Evolutionary conservation across 2,888 invertebrate species (phyloP), one percentile per base, ranked within the genome.

Genomic region (Cataglyphis cursor): DNA sequence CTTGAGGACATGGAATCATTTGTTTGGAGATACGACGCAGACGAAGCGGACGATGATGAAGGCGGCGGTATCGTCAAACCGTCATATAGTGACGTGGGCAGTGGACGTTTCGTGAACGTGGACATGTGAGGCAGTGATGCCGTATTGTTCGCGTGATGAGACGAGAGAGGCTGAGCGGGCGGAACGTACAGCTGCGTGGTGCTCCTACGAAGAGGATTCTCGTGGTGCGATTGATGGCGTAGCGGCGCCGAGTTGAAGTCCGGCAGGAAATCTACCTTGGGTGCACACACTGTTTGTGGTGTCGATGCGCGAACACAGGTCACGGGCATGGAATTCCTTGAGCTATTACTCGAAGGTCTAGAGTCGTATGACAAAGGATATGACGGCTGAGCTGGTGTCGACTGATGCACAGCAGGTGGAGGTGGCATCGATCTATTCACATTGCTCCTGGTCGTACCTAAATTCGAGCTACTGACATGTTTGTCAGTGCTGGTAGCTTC

Each of bases 241-340:
- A 93, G 80, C 0, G 94, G 93, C 1, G 93, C 68, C 65, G 96
- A 95, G 90, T 95, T 95, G 89, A 98, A 98, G 93, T 97, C 97
- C 0, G 97, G 97, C 54, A 96, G 96, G 92, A 98, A 98, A 93
- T 98, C 97, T 15, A 98, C 97, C 95, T 97, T 97, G 12, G 97
- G 97, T 31, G 97, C 96, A 73, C 95, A 95, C 4, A 95, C 94
- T n/a, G 93, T 94, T 66, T 94, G 93, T 5, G 93, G 93, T 0
- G 84, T 88, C 68, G 86, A 70, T 48, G 86, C 35, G 78, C 92
- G 78, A 66, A 86, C 24, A 10, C 83, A 59, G 21, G 80, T 31
- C 35, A 6, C 51, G 1, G 84, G 9, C 6, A 82, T 64, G 0
- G 81, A 28, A 15, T 48, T 72, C 3, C 89, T 83, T 6, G 41